Base-by-base conservation (phyloP, 2,888 invertebrate genomes). In the Mystacides longicornis region DNA sequence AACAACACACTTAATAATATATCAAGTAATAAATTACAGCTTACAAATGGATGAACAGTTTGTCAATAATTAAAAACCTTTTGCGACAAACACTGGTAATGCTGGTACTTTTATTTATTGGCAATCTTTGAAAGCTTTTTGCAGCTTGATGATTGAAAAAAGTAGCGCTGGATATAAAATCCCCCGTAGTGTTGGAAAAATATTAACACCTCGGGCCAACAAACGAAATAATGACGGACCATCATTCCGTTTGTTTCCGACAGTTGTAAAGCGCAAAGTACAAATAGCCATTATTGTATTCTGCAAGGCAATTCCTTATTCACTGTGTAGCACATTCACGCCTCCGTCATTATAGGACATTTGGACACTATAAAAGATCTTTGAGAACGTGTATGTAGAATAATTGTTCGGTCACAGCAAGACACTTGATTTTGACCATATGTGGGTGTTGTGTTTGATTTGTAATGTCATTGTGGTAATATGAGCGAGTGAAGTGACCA, bases 381-480 rank as follows among this genome's bases (percentile, higher is more conserved):
- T 43, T 33, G 46, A 54, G 54, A 58, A 58, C 52, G 42, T 53
- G 14, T n/a, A n/a, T n/a, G n/a, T n/a, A n/a, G n/a, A n/a, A 52
- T 47, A 45, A 60, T 60, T 60, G 60, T 60, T 58, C 53, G 51
- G 53, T 60, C 60, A 19, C 60, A 60, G 60, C 60, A 49, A 52
- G 60, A 55, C 27, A 49, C 51, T 60, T 59, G 58, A 60, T 60
- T 60, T 58, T 56, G 19, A 49, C 55, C 55, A 52, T 54, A 60
- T 55, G 58, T 60, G 56, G 60, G 60, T 57, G 60, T 60, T 49
- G 56, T 60, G 60, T 60, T 60, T 60, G 58, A 60, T 58, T 54
- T 51, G 48, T 54, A 49, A 55, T 43, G 51, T 31, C 56, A 49
- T 59, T 59, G 59, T 59, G 49, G 48, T 20, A 16, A n/a, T 33